phyloP scores from a whole-genome alignment of 2,797 vertebrate genomes.

The Alfaro cultratus region DNA sequence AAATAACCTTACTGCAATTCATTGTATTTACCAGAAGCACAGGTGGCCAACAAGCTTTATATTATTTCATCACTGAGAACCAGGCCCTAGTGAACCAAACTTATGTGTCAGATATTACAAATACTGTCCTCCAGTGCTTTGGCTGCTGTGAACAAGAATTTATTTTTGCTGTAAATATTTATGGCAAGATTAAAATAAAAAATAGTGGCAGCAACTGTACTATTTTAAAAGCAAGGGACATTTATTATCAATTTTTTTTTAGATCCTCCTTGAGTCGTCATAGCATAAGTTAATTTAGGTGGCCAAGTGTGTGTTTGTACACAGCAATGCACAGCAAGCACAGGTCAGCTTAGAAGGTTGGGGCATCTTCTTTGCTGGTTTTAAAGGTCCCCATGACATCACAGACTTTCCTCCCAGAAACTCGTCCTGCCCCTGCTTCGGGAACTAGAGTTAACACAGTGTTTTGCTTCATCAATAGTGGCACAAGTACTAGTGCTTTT shows the following conservation, averaged over 20 bases:
- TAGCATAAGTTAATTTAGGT: slow-evolving; percentile 2
- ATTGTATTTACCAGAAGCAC: slow-evolving; percentile 7
- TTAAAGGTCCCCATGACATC: too few species aligned
- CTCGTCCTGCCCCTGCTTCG: too few species aligned
- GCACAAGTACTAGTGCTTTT: background rate
- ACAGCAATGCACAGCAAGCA: too few species aligned
- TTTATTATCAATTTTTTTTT: slow-evolving; percentile 29
- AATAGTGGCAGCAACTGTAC: slow-evolving; percentile 13
- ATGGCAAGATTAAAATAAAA: slow-evolving; percentile 25
- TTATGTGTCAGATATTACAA: slow-evolving; percentile 24
- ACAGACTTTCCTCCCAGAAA: too few species aligned
- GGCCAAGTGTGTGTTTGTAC: background rate
- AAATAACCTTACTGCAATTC: slow-evolving; percentile 7
- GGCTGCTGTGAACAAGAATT: slow-evolving; percentile 46
- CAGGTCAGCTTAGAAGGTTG: too few species aligned
- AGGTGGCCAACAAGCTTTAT: background rate
- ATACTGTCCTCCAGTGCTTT: slow-evolving; percentile 19
- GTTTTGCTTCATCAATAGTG: background rate
- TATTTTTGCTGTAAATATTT: slow-evolving; percentile 54
- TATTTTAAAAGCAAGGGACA: slow-evolving; percentile 7
- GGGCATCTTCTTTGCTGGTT: too few species aligned
- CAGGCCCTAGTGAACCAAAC: slow-evolving; percentile 24
- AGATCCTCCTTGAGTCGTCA: slow-evolving; percentile 8
- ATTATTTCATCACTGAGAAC: slow-evolving; percentile 26
- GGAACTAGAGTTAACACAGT: too few species aligned